phyloP scores from a whole-genome alignment of 92 coral and sea anemone genomes.

The Zoanthus solanderi region DNA sequence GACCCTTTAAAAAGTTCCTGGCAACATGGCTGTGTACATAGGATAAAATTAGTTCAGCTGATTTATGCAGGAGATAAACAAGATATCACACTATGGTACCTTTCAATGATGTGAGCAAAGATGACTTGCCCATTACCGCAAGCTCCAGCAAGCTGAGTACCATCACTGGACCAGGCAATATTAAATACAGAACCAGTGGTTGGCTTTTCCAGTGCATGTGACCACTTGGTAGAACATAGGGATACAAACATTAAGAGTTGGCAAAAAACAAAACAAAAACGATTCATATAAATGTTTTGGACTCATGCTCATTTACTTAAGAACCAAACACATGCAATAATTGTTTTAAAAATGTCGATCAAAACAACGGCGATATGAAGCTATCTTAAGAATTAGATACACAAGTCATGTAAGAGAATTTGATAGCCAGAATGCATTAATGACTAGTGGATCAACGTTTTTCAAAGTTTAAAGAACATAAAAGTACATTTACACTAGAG shows the following conservation, averaged over 20 bases:
- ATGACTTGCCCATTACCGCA: slow-evolving; percentile 99
- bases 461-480: no score
- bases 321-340: background rate
- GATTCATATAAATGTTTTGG: background rate
- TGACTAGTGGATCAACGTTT: no score
- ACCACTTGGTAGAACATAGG: slow-evolving; percentile 72
- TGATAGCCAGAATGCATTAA: background rate
- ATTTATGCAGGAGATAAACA: background rate
- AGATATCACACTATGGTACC: slow-evolving; percentile 46
- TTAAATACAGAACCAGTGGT: slow-evolving; percentile 95
- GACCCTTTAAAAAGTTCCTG: no score
- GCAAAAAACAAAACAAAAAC: background rate
- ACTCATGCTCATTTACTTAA: background rate
- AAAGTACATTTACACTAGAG: background rate
- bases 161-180: slow-evolving; percentile 99
- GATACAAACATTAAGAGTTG: background rate
- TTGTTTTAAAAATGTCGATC: no score
- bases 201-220: slow-evolving; percentile 95
- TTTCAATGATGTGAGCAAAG: slow-evolving; percentile 97
- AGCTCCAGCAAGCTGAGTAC: slow-evolving; percentile 98
- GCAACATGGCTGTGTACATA: no score
- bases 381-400: no score
- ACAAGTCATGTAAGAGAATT: no score
- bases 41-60: no score
- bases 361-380: no score